Evolutionary conservation across 1,140 invertebrate genomes (phyloP), one percentile per base, ranked within the genome.

Genomic region (Drosophila azteca): DNA sequence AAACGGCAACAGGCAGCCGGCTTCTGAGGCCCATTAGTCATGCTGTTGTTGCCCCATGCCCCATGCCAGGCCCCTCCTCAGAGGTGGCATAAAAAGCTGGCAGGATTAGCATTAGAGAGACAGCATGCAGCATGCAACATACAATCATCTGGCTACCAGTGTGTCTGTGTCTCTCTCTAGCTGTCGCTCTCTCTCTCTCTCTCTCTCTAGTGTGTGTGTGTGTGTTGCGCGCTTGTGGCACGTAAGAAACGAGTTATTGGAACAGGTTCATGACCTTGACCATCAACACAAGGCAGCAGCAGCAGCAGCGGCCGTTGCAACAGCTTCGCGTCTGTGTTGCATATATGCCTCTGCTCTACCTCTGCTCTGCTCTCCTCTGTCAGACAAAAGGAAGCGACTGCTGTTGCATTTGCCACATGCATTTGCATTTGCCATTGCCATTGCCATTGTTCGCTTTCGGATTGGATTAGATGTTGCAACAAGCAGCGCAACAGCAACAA

Each of bases 181-280:
- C n/a, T n/a, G n/a, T n/a, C n/a, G n/a, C n/a, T n/a, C n/a, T n/a
- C n/a, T n/a, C 26, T 54, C 59, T 49, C 54, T 57, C 62, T 50
- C 41, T 61, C 44, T 17, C 41, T 58, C 44, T 55, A 20, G 17
- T 1, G 8, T 63, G 29, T 24, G 31, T 70, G 26, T 60, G 51
- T 67, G 15, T 66, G 35, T 66, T 26, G 61, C 39, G 48, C 60
- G 29, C 71, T 35, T 77, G 64, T 59, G 75, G 83, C 83, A 88
- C 79, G 80, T 85, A 90, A 90, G 81, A 82, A 90, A 90, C 85
- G 72, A 90, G 85, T 90, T 90, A 85, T 85, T 82, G 85, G 79
- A 90, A 90, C 87, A 90, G 87, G 87, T 90, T 90, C 87, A 90
- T 90, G 87, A 90, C 87, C 87, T 90, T 90, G 87, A 90, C 87